Base-by-base conservation (phyloP, 2,797 vertebrate genomes). In the Falco rusticolus region DNA sequence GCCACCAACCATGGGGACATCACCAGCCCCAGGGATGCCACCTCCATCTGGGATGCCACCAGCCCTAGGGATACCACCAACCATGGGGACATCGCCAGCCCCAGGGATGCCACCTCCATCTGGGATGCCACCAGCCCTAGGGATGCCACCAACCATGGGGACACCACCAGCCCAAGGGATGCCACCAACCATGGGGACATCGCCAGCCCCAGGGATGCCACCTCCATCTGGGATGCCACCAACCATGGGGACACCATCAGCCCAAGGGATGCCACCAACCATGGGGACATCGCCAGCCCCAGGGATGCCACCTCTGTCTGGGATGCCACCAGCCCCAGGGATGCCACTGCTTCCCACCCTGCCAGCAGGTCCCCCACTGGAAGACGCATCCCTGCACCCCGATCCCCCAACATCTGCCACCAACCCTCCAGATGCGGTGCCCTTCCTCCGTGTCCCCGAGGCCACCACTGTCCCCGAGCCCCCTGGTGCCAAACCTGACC, bases 401-500 rank as follows among this genome's bases (percentile, higher is more conserved):
- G 41, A 41, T 41, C 41, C 31, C 11, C 43, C 22, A 4, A 18
- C 20, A 4, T 24, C 63, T 3, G 41, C 26, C 47, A 10, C 48
- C 66, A 29, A 34, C 48, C 26, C 20, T 13, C 29, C 13, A 41
- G 41, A 41, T 41, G 41, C 41, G 6, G 2, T 5, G 6, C 12
- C 45, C n/a, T 6, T 39, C 31, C 88, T 84, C 51, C 60, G n/a
- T 0, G 61, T 53, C 53, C 74, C 79, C 8, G 89, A 79, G 7
- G 65, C 61, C 80, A 65, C 80, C 33, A 19, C 24, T 7, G 4
- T 47, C 13, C 70, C 66, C 37, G 65, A 82, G 3, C 17, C 34
- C 97, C 41, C 41, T 41, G 41, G 41, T 41, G 98, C 98, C 59
- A 99, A 99, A 97, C 96, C 98, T 34, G 99, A 99, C 74, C 98